Base-by-base conservation (phyloP, 2,113 vertebrate genomes). In the zebrafish (Danio rerio) region DNA sequence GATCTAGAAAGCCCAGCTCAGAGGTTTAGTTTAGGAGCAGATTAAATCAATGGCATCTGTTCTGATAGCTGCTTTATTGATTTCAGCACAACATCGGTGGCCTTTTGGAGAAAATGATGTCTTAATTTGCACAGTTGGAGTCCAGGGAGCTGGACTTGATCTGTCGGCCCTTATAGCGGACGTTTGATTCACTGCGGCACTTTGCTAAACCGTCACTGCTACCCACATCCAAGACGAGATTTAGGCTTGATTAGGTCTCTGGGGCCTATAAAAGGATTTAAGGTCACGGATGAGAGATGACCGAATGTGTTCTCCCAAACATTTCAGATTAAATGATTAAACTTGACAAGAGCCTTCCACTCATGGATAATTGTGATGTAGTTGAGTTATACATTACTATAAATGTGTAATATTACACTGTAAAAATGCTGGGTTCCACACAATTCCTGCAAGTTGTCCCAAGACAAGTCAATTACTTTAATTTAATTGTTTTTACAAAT, bases 241-340 rank as follows among this genome's bases (percentile, higher is more conserved):
- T 47, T 47, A 21, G 16, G 45, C 58, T 50, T 62, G 74, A 77
- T 77, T 62, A 77, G 76, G 59, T 78, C 76, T 78, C 76, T 40
- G 13, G 61, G 18, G 76, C 15, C 76, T 52, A 63, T 18, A 18
- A 43, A 58, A 52, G n/a, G 62, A 78, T 78, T 53, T 65, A 43
- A 78, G 45, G 61, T 53, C 76, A 55, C 4, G 61, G 47, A 66
- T 66, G 76, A 78, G 9, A 78, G 21, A 78, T 53, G 75, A 50
- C 20, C 15, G 49, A 8, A 52, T 0, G 13, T 43, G 55, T 13
- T 75, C 73, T 76, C n/a, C 13, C 73, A 59, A 61, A 76, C 58
- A 63, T 10, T 9, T 62, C 43, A 50, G 11, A 76, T 61, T 58
- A 12, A 75, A 58, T 52, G 45, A 47, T 59, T 31, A 74, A 53